These are phyloP conservation scores for Schizotus pectinicornis DNA, from an alignment of 2,888 invertebrate species.

Conservation along the genomic window DNA sequence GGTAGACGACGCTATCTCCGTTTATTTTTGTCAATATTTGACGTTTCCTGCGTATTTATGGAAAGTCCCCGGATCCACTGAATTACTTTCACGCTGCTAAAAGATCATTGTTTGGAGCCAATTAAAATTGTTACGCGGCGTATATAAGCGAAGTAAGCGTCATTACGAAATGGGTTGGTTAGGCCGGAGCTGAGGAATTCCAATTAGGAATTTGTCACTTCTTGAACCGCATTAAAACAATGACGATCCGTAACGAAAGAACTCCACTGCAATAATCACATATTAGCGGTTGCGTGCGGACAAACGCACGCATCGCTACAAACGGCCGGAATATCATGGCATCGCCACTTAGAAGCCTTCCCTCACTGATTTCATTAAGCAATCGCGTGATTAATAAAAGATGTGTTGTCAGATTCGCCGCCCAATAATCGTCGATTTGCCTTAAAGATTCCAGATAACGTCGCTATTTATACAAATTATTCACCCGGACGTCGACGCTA, in stretches of 20 bases:
- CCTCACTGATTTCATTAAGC: constrained; percentile 42
- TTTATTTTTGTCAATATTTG: constrained; percentile 31
- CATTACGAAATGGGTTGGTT: constrained; percentile 54
- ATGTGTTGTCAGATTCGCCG: constrained; percentile 35
- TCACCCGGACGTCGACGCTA: too few species aligned
- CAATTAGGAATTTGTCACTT: constrained; percentile 59
- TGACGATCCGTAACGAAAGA: constrained; percentile 40
- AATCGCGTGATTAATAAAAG: constrained; percentile 46
- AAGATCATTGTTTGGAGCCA: constrained; percentile 53
- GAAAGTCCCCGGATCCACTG: constrained; percentile 27
- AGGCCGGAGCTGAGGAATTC: constrained; percentile 55
- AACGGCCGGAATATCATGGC: constrained; percentile 30
- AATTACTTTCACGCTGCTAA: constrained; percentile 41
- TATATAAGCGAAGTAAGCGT: constrained; percentile 52
- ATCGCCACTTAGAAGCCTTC: constrained; percentile 31
- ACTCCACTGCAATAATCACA: constrained; percentile 38
- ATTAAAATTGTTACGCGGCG: constrained; percentile 54
- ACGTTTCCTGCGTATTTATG: constrained; percentile 29
- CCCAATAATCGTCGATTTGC: constrained; percentile 29
- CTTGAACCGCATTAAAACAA: constrained; percentile 53
- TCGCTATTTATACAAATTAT: too few species aligned
- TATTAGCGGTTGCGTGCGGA: constrained; percentile 43
- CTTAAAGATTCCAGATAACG: constrained; percentile 23
- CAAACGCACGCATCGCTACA: constrained; percentile 40
- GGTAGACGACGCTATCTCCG: constrained; percentile 29